These are phyloP conservation scores for Tryphoninae sp. DNA, from an alignment of 2,888 invertebrate species.

Conservation along the genomic window DNA sequence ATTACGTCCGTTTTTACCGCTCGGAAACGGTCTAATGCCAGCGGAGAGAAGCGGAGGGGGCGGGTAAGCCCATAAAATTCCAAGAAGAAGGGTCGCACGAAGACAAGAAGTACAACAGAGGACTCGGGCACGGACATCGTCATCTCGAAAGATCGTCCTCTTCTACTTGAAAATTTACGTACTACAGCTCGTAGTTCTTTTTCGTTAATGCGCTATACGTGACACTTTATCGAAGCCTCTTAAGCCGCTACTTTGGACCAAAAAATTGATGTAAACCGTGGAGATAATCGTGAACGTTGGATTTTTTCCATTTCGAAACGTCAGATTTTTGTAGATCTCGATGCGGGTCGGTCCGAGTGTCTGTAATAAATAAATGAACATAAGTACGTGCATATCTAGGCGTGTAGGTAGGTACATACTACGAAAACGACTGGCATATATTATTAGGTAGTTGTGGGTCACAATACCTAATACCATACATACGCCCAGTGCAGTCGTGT, in stretches of 20 bases:
- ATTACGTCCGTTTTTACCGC: conserved; percentile 47
- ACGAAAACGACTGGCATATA: not conserved
- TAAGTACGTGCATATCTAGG: not conserved
- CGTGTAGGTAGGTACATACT: not conserved
- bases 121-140: conserved; percentile 26
- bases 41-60: not conserved
- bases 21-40: conserved; percentile 12
- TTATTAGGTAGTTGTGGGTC: conserved; percentile 30
- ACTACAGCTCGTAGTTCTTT: conserved; percentile 5
- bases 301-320: too few species aligned
- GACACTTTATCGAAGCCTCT: too few species aligned
- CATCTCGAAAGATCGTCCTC: conserved; percentile 7
- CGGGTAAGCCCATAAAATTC: conserved; percentile 44
- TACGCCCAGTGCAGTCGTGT: not conserved
- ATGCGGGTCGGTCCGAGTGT: not conserved
- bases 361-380: not conserved
- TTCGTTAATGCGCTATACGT: not conserved
- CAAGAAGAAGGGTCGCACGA: conserved; percentile 46
- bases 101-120: not conserved
- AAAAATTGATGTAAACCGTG: too few species aligned
- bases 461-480: not conserved
- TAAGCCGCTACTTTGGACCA: too few species aligned
- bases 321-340: not conserved
- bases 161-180: not conserved
- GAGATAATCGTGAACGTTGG: too few species aligned